Evolutionary conservation across 2,888 invertebrate genomes (phyloP).

Genomic region (Prosapia bicincta): DNA sequence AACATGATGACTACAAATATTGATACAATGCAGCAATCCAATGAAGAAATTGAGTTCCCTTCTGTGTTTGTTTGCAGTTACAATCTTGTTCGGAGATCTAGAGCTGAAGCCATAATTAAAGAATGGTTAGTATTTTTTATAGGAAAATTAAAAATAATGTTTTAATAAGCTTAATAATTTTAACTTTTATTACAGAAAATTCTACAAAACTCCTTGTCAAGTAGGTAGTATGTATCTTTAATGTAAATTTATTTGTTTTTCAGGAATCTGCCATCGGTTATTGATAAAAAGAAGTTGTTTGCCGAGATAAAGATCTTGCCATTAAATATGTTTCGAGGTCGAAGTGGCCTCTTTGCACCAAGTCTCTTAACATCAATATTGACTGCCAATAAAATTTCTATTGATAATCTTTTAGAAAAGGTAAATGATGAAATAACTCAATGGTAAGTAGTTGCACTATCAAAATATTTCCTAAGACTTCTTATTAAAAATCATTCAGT

Average conservation of each 20-base stretch:
- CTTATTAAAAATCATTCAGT: too few species aligned
- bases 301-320: conserved; percentile 3
- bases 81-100: conserved; percentile 1
- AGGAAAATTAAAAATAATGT: too few species aligned
- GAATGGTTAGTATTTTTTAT: too few species aligned
- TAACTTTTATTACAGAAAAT: too few species aligned
- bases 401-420: conserved; percentile 4
- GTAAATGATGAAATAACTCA: not conserved
- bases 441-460: too few species aligned
- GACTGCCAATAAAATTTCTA: conserved; percentile 4
- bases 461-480: too few species aligned
- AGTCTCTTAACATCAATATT: not conserved
- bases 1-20: conserved; percentile 7
- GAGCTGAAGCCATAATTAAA: not conserved
- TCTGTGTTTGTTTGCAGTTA: conserved; percentile 11
- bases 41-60: not conserved
- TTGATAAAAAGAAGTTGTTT: conserved; percentile 4
- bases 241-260: not conserved
- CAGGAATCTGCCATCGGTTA: conserved; percentile 4
- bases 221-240: too few species aligned
- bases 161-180: too few species aligned
- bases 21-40: conserved; percentile 11
- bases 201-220: too few species aligned
- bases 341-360: conserved; percentile 8
- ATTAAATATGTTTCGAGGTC: not conserved